Base-by-base conservation (phyloP, 2,888 invertebrate species). In the Drosophila tripunctata region DNA sequence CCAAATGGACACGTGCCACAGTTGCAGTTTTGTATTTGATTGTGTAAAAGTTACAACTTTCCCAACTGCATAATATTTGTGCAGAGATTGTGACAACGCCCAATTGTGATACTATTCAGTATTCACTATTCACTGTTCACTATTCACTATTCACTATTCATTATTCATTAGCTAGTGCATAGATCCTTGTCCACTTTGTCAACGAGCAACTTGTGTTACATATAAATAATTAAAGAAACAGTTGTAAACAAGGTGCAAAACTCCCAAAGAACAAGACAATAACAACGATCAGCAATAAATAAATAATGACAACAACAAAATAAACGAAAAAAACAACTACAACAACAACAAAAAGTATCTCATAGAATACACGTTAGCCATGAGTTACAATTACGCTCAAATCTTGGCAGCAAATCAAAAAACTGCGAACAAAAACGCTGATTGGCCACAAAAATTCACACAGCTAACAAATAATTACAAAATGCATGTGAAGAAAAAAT, bases 391-490 rank as follows among this genome's bases (percentile, higher is more conserved):
- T 84, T 86, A 87, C 77, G 77, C 54, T 63, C 62, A 60, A 81
- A 87, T 85, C 75, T 82, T 85, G 72, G 67, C 86, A 87, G 74
- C 80, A 78, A 76, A 84, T 79, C 79, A 82, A 85, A 50, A 52
- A 87, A 79, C 88, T 71, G 83, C 83, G 68, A 87, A 87, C 86
- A 84, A 84, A 86, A 86, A 86, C 88, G 81, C 67, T 87, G 81
- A 84, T 84, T 87, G 88, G 83, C 75, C 78, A 86, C 80, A 88
- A 87, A 84, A 84, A 85, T 83, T 87, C 87, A 87, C 82, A 83
- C 88, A 85, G 77, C 71, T 67, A 33, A 74, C 68, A 78, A 87
- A 72, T 79, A 87, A 87, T 87, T 82, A 85, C 86, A 78, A 81
- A 81, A 71, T 65, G 44, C 67, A 72, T 50, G 67, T 66, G 52